These are phyloP conservation scores for Netelia fuscicornis DNA, from an alignment of 2,888 invertebrate genomes.

Conservation along the genomic window DNA sequence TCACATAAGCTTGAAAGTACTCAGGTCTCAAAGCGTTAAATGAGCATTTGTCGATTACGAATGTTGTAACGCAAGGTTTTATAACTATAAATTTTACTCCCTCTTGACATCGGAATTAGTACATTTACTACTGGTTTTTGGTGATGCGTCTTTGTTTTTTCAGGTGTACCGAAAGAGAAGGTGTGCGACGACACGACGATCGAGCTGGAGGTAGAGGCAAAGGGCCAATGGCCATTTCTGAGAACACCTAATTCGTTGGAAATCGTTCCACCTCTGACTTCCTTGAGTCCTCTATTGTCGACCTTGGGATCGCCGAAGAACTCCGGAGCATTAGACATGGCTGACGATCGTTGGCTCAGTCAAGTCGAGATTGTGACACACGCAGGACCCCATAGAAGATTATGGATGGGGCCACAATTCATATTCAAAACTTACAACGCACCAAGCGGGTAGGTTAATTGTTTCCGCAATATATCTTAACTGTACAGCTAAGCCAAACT, in stretches of 20 bases:
- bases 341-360: constrained; percentile 95
- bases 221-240: constrained; percentile 95
- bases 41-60: too few relatives aligned
- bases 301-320: constrained; percentile 78
- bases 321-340: constrained; percentile 79
- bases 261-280: constrained; percentile 91
- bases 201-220: constrained; percentile 93
- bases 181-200: constrained; percentile 94
- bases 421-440: constrained; percentile 97
- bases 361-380: constrained; percentile 99
- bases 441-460: constrained; percentile 88
- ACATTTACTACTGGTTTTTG: too few relatives aligned
- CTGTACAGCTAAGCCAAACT: too few relatives aligned
- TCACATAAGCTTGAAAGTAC: too few relatives aligned
- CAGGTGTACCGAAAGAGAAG: constrained; percentile 93
- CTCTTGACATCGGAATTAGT: too few relatives aligned
- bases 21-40: too few relatives aligned
- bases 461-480: neutral
- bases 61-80: too few relatives aligned
- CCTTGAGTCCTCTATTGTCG: constrained; percentile 89
- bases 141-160: constrained; percentile 39
- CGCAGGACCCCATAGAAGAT: constrained; percentile 96
- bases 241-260: constrained; percentile 88
- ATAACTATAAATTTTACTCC: too few relatives aligned
- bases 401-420: constrained; percentile 99